Conservation (phyloP, 2,113 vertebrate genomes). For the Sebastes schlegelii region DNA sequence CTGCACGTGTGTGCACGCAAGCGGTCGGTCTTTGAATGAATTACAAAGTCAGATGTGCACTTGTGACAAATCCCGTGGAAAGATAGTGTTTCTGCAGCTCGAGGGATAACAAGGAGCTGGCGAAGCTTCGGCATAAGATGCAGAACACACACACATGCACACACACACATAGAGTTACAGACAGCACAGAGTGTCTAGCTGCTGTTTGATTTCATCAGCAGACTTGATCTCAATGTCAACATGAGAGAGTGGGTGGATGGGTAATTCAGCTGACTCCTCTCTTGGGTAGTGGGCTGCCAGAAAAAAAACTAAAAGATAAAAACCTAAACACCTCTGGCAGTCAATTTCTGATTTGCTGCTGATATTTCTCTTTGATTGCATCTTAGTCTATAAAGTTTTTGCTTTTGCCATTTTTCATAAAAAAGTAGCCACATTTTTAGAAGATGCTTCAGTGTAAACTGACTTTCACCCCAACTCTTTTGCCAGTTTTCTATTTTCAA, state of each 20-base stretch:
- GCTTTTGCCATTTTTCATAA: constrained; percentile 12
- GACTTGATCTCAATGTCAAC: constrained; percentile 51
- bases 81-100: constrained; percentile 52
- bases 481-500: background rate
- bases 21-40: constrained; percentile 48
- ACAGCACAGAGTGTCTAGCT: constrained; percentile 6
- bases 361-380: background rate
- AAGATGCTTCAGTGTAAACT: background rate
- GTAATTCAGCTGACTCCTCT: constrained; percentile 43
- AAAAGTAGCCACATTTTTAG: background rate
- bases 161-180: background rate
- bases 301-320: background rate
- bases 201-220: constrained; percentile 57
- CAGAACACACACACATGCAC: background rate
- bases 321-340: constrained; percentile 1
- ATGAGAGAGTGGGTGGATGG: constrained; percentile 44
- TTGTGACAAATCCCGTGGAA: constrained; percentile 71
- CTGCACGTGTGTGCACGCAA: background rate
- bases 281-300: constrained; percentile 10
- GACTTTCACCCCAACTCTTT: background rate
- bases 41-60: constrained; percentile 72
- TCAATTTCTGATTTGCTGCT: background rate
- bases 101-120: constrained; percentile 64
- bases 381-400: background rate
- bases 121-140: constrained; percentile 18